Conservation (phyloP, 2,797 vertebrate genomes). For the Anguilla marmorata region DNA sequence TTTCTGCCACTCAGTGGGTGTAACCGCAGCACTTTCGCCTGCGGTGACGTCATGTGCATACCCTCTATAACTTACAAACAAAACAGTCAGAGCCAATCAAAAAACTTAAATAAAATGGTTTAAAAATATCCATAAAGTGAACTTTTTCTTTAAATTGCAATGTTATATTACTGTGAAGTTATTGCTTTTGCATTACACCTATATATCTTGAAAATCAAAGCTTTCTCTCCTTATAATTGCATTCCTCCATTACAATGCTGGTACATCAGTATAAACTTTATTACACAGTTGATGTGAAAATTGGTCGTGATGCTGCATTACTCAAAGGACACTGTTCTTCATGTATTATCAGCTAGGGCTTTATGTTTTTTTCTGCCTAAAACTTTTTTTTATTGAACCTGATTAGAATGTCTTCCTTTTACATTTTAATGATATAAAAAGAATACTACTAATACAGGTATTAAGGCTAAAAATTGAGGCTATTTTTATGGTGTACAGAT, state of each 20-base stretch:
- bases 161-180: background rate
- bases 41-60: too few relatives aligned
- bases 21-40: too few relatives aligned
- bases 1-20: too few relatives aligned
- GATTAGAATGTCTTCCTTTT: slow-evolving; percentile 36
- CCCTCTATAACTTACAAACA: too few relatives aligned
- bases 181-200: background rate
- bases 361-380: background rate
- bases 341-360: background rate
- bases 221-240: background rate
- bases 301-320: background rate
- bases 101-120: too few relatives aligned
- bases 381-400: background rate
- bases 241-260: background rate
- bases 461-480: too few relatives aligned
- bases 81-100: too few relatives aligned
- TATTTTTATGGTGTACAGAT: too few relatives aligned
- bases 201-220: background rate
- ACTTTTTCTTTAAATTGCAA: too few relatives aligned
- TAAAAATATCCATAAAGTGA: too few relatives aligned
- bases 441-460: background rate
- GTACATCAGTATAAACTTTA: background rate
- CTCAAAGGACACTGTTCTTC: background rate
- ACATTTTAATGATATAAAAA: slow-evolving; percentile 52
- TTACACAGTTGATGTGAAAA: background rate